These are phyloP conservation scores for Eupeodes luniger DNA, from an alignment of 2,888 invertebrate genomes.

Conservation along the genomic window DNA sequence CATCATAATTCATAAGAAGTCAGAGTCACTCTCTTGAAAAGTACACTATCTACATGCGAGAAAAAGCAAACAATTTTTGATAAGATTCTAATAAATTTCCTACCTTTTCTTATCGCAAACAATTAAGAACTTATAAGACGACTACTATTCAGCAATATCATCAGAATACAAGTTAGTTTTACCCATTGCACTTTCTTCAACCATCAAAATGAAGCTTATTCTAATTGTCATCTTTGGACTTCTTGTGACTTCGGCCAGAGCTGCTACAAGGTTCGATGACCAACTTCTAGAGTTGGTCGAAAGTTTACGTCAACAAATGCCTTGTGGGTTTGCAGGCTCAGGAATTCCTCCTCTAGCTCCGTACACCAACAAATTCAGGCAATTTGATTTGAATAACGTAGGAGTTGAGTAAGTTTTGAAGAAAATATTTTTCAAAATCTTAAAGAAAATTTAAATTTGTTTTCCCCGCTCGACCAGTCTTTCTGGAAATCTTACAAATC, in stretches of 20 bases:
- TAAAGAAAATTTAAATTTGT: neutral
- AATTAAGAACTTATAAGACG: constrained; percentile 35
- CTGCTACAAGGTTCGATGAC: constrained; percentile 79
- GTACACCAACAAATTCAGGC: constrained; percentile 76
- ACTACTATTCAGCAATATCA: neutral
- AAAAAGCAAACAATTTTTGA: constrained; percentile 41
- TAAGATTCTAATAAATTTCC: constrained; percentile 52
- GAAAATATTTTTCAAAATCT: neutral
- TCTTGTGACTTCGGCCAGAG: constrained; percentile 37
- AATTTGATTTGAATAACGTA: constrained; percentile 67
- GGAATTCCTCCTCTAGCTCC: constrained; percentile 81
- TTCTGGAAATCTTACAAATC: constrained; percentile 78
- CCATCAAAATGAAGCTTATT: constrained; percentile 31
- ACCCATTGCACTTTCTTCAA: neutral
- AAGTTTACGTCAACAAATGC: constrained; percentile 81
- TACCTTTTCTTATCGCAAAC: constrained; percentile 34
- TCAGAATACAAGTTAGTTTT: neutral
- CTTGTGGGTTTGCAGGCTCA: constrained; percentile 80
- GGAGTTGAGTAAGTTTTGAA: constrained; percentile 77
- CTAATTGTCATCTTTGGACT: constrained; percentile 31
- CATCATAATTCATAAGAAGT: constrained; percentile 28
- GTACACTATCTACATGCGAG: constrained; percentile 19
- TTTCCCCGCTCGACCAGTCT: constrained; percentile 66
- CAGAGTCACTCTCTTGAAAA: neutral
- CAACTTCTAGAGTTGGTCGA: constrained; percentile 80